A percentile compares a stretch with the other conserved stretches of the same genome.
These are phyloP conservation scores for Nothocercus nigrocapillus DNA, from an alignment of 2,113 vertebrate genomes.

Conservation along the genomic window DNA sequence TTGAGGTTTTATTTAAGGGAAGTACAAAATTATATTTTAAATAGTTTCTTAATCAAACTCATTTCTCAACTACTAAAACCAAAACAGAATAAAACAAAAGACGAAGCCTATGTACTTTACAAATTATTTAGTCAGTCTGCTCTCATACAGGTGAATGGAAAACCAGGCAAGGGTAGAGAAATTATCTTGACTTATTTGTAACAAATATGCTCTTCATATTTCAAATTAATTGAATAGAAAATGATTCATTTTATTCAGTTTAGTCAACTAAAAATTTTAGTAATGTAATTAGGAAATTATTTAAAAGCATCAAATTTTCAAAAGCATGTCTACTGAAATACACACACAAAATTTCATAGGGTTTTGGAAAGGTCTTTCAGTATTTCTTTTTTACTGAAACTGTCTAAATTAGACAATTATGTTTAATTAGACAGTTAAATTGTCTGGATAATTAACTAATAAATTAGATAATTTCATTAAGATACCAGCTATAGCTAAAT, in stretches of 20 bases:
- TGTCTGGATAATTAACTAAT: background rate
- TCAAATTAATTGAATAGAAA: background rate
- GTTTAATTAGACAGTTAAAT: background rate
- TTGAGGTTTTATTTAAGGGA: background rate
- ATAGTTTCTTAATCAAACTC: background rate
- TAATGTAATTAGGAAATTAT: background rate
- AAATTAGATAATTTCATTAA: background rate
- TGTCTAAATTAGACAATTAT: background rate
- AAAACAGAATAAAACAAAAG: background rate
- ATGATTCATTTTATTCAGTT: background rate
- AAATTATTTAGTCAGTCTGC: background rate
- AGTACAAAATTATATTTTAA: background rate
- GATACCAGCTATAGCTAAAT: background rate
- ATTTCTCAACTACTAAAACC: background rate
- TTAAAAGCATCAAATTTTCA: background rate
- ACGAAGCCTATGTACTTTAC: background rate
- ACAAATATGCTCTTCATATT: background rate
- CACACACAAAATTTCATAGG: background rate
- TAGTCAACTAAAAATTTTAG: background rate
- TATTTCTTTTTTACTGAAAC: background rate
- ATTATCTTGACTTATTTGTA: background rate
- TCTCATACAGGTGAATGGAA: background rate
- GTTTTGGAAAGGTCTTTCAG: background rate
- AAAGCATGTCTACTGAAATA: background rate
- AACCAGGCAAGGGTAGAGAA: background rate